Base-by-base conservation (phyloP, 2,797 vertebrate genomes). In the Coregonus ussuriensis region DNA sequence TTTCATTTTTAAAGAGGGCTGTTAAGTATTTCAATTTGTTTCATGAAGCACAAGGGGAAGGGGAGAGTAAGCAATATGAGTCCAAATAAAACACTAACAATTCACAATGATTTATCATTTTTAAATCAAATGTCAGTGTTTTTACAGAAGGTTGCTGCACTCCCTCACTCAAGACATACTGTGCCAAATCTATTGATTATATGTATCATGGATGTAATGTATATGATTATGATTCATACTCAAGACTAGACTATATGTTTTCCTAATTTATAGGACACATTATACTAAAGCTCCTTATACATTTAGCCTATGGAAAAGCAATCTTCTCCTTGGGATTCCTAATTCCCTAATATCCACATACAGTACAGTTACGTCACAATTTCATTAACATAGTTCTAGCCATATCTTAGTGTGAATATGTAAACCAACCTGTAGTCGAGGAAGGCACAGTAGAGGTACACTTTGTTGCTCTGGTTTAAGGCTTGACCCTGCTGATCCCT, bases 381-480 rank as follows among this genome's bases (percentile, higher is more conserved):
- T 4, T 9, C 65, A 6, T 67, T 18, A 5, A 35, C 15, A 35
- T 67, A 31, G 2, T 16, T 67, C 31, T 67, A 33, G 4, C 14
- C 13, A n/a, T 62, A 9, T 16, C n/a, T 62, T 7, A 25, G n/a
- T 25, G 21, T 16, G 59, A 21, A 62, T 62, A 25, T 62, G 59
- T 62, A 62, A 21, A 93, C 94, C 2, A 91, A 99, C 98, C 97
- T 98, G 78, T 98, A 98, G 88, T 99, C 96, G 91, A 99, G 89
- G 88, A 98, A 99, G 35, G 96, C 96, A 0, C 98, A 99, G 90
- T 98, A 98, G 41, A 98, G 93, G 83, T 96, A 94, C 75, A 97
- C 91, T 81, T 85, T 92, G 84, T 96, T 97, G 88, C 95, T 97
- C 80, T 93, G 86, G 70, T 97, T 97, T 15, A 92, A 76, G 6